Evolutionary conservation across 2,888 invertebrate species (phyloP), one percentile per base, ranked within the genome.

Genomic region (Clanis bilineata): DNA sequence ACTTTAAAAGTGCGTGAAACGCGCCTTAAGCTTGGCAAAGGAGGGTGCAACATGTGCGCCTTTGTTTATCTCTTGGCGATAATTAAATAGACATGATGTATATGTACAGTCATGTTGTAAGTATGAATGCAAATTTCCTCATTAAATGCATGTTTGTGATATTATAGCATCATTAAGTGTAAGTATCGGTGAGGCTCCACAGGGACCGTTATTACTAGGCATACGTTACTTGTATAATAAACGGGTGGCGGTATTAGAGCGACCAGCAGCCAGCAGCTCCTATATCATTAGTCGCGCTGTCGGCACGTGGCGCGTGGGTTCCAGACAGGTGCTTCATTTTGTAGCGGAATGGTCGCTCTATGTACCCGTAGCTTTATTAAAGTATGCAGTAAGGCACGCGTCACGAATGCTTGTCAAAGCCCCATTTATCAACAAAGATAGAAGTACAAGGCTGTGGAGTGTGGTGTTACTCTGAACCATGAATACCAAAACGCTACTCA

Each of bases 261-360:
- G 60, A 71, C 66, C 54, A 64, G 63, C 62, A 67, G 67, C 66
- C 54, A 64, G 63, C 62, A 67, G 67, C 68, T 70, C 67, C 73
- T 78, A 69, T 84, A 74, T 83, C 75, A 85, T 84, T 83, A 83
- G 76, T 71, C 62, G 69, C 63, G 68, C 67, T 64, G 71, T 62
- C 60, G 75, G 79, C 83, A 81, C 84, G 82, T 78, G 83, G 79
- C 70, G 66, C 63, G 25, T 38, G 39, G 47, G 25, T 64, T 64
- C 66, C 67, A 62, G 73, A 72, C 77, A 76, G 74, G 76, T 77
- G 79, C 66, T 65, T 62, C 47, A 62, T 62, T 43, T 43, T 43
- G 51, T 51, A 51, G 51, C 51, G 32, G 32, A 51, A 51, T 51
- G 32, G 51, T 9, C 32, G 28, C 18, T 28, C 18, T 25, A 47